phyloP scores from a whole-genome alignment of 2,113 vertebrate genomes.

The Lates calcarifer region DNA sequence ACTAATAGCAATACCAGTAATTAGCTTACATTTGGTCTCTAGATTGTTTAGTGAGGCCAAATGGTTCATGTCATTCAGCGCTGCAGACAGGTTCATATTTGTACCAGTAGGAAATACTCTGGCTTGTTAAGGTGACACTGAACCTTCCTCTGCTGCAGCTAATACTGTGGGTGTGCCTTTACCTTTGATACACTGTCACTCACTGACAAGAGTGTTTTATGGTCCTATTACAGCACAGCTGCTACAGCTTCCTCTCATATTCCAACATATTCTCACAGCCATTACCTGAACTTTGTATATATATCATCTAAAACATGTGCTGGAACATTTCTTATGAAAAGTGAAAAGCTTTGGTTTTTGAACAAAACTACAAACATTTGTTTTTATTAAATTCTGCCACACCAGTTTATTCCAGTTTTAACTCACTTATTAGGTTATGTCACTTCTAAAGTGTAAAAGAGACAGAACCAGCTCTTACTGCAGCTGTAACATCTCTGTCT shows the following conservation, averaged over 20 bases:
- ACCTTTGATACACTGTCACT: conserved; percentile 36
- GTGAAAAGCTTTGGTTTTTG: too few species aligned
- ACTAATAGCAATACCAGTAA: conserved; percentile 49
- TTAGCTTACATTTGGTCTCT: conserved; percentile 65
- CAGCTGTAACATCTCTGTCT: background rate
- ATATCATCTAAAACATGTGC: background rate
- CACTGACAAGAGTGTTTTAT: conserved; percentile 30
- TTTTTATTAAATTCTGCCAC: background rate
- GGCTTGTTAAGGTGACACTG: conserved; percentile 36
- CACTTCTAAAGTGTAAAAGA: background rate
- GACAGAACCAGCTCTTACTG: background rate
- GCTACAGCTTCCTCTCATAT: conserved; percentile 5
- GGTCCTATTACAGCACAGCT: conserved; percentile 27
- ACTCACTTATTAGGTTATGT: background rate
- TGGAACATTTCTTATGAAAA: background rate
- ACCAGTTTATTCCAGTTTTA: background rate
- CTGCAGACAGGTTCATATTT: conserved; percentile 26
- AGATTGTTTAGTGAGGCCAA: conserved; percentile 48
- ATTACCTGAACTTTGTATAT: conserved; percentile 6
- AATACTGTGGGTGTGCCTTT: conserved; percentile 22
- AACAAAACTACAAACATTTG: background rate
- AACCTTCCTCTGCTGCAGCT: conserved; percentile 4
- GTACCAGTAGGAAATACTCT: conserved; percentile 11
- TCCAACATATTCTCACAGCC: background rate
- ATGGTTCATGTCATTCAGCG: conserved; percentile 23